These are phyloP conservation scores for Glaucidium brasilianum DNA, from an alignment of 2,113 vertebrate genomes.

Conservation along the genomic window DNA sequence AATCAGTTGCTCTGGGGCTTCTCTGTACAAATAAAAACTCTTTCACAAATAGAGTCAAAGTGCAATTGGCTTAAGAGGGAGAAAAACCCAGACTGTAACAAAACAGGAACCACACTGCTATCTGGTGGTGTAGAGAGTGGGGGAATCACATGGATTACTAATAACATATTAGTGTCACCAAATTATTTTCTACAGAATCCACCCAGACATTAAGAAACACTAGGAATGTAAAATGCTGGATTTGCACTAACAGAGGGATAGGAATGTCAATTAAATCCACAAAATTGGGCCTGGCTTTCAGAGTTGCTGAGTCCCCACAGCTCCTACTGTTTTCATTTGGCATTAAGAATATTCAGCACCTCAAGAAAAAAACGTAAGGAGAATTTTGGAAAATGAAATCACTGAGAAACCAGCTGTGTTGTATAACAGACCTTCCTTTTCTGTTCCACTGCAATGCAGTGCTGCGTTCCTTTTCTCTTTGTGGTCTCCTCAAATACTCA, in stretches of 20 bases:
- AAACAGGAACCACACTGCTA: background rate
- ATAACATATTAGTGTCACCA: background rate
- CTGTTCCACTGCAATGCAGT: background rate
- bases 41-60: background rate
- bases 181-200: background rate
- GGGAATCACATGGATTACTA: accelerated
- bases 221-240: background rate
- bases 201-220: background rate
- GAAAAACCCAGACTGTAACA: background rate
- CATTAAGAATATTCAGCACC: background rate
- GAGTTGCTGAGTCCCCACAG: background rate
- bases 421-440: background rate
- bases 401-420: background rate
- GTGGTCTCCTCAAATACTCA: background rate
- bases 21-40: background rate
- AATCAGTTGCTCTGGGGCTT: background rate
- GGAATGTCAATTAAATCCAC: background rate
- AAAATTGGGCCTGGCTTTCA: background rate
- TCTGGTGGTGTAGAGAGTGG: accelerated
- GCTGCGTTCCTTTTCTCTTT: background rate
- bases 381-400: background rate
- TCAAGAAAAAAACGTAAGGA: background rate
- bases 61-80: background rate
- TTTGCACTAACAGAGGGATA: background rate
- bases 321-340: background rate